Base-by-base conservation (phyloP, 2,888 invertebrate species). In the Synergus laeviventris region DNA sequence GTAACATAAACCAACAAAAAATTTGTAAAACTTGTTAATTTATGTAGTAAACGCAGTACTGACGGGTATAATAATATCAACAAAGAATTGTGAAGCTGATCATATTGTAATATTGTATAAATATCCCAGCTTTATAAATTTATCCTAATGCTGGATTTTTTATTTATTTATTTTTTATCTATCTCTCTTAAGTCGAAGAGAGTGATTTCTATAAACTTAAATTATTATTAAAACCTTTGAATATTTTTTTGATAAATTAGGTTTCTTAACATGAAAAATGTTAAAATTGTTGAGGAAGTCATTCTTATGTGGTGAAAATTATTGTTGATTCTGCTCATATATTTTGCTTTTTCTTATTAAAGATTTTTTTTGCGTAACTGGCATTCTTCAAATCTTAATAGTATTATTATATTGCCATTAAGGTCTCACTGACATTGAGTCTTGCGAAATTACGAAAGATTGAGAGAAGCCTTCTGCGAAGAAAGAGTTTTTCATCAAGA, bases 401-500 rank as follows among this genome's bases (percentile, higher is more conserved):
- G 49, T 70, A 16, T 14, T n/a, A 66, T 66, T 66, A 64, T 39
- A 38, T n/a, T n/a, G n/a, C 14, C 38, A 70, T 49, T 49, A 70
- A 70, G 3, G 24, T 42, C 45, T 70, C n/a, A n/a, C 24, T 70
- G 70, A 49, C 70, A 70, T 70, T 70, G 70, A 70, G 24, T 24
- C n/a, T 36, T 54, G 31, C n/a, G 12, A 70, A 70, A 49, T 31
- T n/a, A 18, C 12, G 59, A 14, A 24, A 59, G 14, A 21, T 24
- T 59, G 5, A 14, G 42, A 45, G n/a, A 70, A 49, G 49, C 45
- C 45, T 45, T 70, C 11, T n/a, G 4, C 31, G 42, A 42, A 66
- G 54, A 70, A 70, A 70, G n/a, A 70, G n/a, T 70, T 70, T 45
- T 70, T 31, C 70, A 14, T 70, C 59, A 24, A 24, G 56, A 21